Base-by-base conservation (phyloP, 2,113 vertebrate species). In the Microtus montanus region DNA sequence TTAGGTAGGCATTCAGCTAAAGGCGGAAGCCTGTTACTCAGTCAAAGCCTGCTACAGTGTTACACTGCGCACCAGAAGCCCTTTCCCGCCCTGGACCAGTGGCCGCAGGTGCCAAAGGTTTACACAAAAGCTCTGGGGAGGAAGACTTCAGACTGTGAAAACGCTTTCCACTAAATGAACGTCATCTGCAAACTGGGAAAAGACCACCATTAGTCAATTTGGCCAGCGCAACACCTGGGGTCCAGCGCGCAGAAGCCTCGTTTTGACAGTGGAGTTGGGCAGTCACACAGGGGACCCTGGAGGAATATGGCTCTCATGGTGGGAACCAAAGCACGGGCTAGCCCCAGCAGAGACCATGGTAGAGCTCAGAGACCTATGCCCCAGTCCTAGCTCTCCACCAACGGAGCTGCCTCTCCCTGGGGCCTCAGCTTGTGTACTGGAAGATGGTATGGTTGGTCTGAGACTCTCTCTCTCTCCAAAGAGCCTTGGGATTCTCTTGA, bases 121-220 rank as follows among this genome's bases (percentile, higher is more conserved):
- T 94, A 91, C 93, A 93, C 73, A 68, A 96, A 97, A 92, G 96
- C 97, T 93, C 97, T 93, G 61, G 97, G 97, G 97, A 97, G 82
- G 85, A 87, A 78, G 90, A 85, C 80, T 78, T 90, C 91, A 90
- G 90, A 74, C 86, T 93, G 97, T 71, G 97, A 96, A 97, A 97
- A 97, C 0, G 87, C 95, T 97, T 96, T 96, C 88, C 86, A 90
- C 97, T 96, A 96, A 97, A 95, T 97, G 95, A 97, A 93, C 52
- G 58, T 47, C 64, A 92, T 92, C 95, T 94, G 95, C 96, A 96
- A 97, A 96, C 97, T 95, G 95, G 95, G 96, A 97, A 97, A 97
- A 97, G 97, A 97, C 94, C 96, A 96, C 97, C 95, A 97, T 97
- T 97, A 97, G 97, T 96, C 97, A 97, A 96, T 97, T 94, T 97